Evolutionary conservation across 2,888 invertebrate species (phyloP).

Genomic region (Lissonota sp.): DNA sequence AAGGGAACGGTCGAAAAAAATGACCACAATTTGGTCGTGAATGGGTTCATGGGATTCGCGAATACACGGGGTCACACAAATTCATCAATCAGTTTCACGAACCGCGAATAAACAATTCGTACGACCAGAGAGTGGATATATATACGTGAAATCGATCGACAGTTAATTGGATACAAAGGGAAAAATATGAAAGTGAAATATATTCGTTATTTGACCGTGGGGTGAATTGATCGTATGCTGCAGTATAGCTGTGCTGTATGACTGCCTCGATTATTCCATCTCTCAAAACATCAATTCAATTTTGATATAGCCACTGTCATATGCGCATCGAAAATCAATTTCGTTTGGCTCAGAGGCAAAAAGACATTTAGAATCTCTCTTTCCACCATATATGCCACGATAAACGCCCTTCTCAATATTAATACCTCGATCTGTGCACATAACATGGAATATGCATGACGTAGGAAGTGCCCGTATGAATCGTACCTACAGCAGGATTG

Average conservation of each 20-base stretch:
- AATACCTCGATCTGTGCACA: no score
- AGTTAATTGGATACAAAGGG: slow-evolving; percentile 27
- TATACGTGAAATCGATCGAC: background rate
- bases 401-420: no score
- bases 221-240: slow-evolving; percentile 1
- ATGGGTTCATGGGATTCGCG: no score
- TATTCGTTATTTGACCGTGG: background rate
- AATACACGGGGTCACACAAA: no score
- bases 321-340: background rate
- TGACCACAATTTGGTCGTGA: no score
- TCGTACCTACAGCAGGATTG: slow-evolving; percentile 10
- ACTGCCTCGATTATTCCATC: slow-evolving; percentile 25
- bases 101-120: no score
- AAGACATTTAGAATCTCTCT: no score
- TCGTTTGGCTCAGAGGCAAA: background rate
- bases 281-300: slow-evolving; percentile 33
- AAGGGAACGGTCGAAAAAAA: no score
- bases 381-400: no score
- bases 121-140: no score
- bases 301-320: background rate
- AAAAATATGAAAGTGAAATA: slow-evolving; percentile 10
- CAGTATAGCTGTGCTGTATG: background rate
- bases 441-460: background rate
- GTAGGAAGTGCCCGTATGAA: background rate
- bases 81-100: no score